Percentiles rank a stretch among this genome's conserved stretches.
Evolutionary conservation across 1,140 invertebrate genomes (phyloP).

Genomic region (Lysiphlebus fabarum): DNA sequence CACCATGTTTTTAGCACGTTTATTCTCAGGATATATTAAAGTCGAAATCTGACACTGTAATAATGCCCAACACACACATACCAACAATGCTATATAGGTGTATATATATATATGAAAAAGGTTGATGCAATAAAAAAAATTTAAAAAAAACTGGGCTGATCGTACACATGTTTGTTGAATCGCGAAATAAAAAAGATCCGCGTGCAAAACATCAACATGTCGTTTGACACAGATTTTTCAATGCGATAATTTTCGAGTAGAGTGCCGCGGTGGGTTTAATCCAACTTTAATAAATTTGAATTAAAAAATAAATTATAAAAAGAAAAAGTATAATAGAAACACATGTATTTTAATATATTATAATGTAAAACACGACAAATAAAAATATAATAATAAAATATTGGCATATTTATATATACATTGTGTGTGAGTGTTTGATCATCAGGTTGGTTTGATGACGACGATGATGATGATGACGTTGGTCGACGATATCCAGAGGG

Average conservation of each 20-base stretch:
- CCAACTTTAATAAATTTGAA: neutral
- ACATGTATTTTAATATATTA: neutral
- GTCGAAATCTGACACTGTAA: slow-evolving; percentile 24
- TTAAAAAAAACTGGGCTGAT: no score
- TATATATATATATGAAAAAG: no score
- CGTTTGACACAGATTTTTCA: slow-evolving; percentile 28
- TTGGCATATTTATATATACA: no score
- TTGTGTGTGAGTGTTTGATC: no score
- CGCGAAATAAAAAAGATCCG: slow-evolving; percentile 3
- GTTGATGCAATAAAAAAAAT: no score
- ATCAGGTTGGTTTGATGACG: no score
- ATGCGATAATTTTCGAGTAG: slow-evolving; percentile 21
- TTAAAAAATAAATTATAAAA: slow-evolving; percentile 15
- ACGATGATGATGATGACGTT: slow-evolving; percentile 1
- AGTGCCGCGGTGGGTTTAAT: slow-evolving; percentile 8
- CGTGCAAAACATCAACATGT: slow-evolving; percentile 28
- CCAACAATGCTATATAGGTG: no score
- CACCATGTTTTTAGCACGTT: no score
- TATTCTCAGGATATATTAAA: no score
- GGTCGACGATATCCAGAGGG: slow-evolving; percentile 2
- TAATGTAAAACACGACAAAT: no score
- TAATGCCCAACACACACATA: neutral
- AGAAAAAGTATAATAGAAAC: slow-evolving; percentile 7
- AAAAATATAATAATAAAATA: no score
- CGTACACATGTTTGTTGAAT: no score